Evolutionary conservation across 2,797 vertebrate genomes (phyloP).

Genomic region (Dendrocincla tyrannina): DNA sequence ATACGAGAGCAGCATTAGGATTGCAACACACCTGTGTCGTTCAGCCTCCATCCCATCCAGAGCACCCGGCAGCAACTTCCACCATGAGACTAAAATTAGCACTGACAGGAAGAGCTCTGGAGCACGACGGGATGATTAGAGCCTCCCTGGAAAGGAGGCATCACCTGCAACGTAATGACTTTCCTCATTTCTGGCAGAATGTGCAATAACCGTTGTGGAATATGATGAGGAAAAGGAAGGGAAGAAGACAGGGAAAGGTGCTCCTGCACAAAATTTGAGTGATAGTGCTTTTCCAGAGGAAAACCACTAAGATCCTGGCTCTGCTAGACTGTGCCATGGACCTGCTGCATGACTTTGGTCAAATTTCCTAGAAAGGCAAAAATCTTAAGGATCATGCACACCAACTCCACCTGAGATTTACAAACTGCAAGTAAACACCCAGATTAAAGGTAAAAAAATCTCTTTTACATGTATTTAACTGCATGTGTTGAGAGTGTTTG

Average conservation of each 20-base stretch:
- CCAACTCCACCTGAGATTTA: not conserved
- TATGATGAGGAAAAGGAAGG: not conserved
- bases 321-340: not conserved
- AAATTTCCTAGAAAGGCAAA: not conserved
- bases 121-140: not conserved
- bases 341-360: not conserved
- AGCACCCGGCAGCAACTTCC: not conserved
- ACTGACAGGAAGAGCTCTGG: not conserved
- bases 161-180: not conserved
- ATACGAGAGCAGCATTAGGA: not conserved
- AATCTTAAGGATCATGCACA: not conserved
- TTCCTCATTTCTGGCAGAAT: not conserved
- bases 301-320: not conserved
- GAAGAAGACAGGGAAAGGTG: not conserved
- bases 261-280: not conserved
- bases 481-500: not conserved
- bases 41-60: not conserved
- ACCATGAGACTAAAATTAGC: not conserved
- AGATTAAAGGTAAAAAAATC: not conserved
- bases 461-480: not conserved
- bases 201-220: not conserved
- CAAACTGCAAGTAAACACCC: not conserved
- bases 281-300: not conserved
- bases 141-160: conserved; percentile 15
- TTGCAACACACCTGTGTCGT: not conserved